Base-by-base conservation (phyloP, 2,888 invertebrate species). In the Himalopsyche anomala region DNA sequence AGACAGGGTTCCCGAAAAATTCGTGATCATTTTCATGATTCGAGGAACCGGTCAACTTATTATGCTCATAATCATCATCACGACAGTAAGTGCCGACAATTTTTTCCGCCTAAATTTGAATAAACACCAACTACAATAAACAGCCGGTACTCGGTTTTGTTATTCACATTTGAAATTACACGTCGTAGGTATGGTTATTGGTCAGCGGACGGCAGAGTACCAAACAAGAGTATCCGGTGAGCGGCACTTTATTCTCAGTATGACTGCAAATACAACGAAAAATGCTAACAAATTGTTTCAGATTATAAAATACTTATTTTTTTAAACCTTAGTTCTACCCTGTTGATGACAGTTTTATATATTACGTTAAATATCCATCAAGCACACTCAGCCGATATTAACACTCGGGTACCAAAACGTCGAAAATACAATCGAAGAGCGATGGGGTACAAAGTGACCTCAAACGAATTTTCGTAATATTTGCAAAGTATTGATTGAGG, bases 41-140 rank as follows among this genome's bases (percentile, higher is more conserved):
- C 62, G 62, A 62, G 28, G 62, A 62, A 62, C 62, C 5, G 62
- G 56, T 11, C 62, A 62, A 62, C 19, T 62, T 62, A 62, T 62
- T 62, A 62, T 62, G n/a, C 62, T 62, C 19, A 62, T 62, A 62
- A 62, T 62, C n/a, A 19, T 62, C 28, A 62, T 62, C 62, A 62
- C 62, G 62, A 62, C 62, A 62, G 11, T 19, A 62, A 62, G 28
- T 62, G 62, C 62, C 62, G 62, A 62, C 62, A 62, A 62, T 19
- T 62, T 62, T 62, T 62, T 62, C 62, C 62, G 62, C 62, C 62
- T 62, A 62, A 62, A 62, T 62, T 62, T 62, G 19, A 62, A 62
- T 62, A 62, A 62, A 62, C 62, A 62, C 62, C 62, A 62, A 62
- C 62, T 28, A 62, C 62, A 62, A 62, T 62, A 62, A n/a, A 62